phyloP scores from a whole-genome alignment of 2,888 invertebrate species.

The Endomychus coccineus region DNA sequence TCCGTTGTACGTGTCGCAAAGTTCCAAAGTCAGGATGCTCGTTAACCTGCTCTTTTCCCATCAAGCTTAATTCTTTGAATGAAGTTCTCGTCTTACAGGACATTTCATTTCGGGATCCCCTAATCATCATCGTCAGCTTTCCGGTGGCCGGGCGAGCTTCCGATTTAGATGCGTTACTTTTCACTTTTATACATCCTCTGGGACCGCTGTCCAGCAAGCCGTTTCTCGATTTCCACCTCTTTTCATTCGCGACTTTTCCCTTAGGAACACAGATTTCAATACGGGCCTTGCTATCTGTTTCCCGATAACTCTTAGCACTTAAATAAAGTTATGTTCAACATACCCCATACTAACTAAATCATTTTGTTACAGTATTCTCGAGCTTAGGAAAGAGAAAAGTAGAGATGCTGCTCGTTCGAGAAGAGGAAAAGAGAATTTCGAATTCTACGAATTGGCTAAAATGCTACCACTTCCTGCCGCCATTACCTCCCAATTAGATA shows the following conservation, averaged over 20 bases:
- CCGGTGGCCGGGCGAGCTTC: constrained; percentile 21
- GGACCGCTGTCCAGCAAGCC: constrained; percentile 40
- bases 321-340: no score
- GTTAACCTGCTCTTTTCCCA: constrained; percentile 29
- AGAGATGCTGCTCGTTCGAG: constrained; percentile 87
- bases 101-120: constrained; percentile 29
- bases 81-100: constrained; percentile 15
- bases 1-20: constrained; percentile 30
- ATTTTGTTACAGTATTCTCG: constrained; percentile 76
- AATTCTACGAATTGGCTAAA: constrained; percentile 93
- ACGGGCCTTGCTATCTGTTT: constrained; percentile 20
- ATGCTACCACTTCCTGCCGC: constrained; percentile 87
- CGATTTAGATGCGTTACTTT: constrained; percentile 36
- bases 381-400: constrained; percentile 88
- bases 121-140: constrained; percentile 24
- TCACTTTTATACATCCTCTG: constrained; percentile 45
- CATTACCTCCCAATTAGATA: constrained; percentile 90
- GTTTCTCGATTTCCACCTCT: constrained; percentile 37
- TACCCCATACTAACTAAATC: no score
- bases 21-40: constrained; percentile 19
- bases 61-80: constrained; percentile 27
- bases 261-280: constrained; percentile 41
- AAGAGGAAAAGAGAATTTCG: constrained; percentile 91
- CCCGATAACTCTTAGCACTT: no score
- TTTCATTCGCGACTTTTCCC: constrained; percentile 36